Base-by-base conservation (phyloP, 2,797 vertebrate species). In the Chelon labrosus region DNA sequence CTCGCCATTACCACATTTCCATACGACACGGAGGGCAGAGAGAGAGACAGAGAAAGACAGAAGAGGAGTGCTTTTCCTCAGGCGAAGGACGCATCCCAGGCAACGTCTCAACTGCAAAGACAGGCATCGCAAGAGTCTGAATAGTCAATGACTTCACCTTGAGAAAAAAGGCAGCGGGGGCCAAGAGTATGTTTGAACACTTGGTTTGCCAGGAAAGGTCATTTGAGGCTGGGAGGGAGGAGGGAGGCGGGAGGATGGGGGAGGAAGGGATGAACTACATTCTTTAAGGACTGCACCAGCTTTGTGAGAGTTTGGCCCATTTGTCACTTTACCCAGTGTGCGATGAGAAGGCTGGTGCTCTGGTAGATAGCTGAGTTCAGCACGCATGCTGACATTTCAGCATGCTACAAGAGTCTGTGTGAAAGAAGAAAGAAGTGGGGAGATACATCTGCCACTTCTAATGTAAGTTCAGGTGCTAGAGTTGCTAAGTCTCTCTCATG, bases 81-180 rank as follows among this genome's bases (percentile, higher is more conserved):
- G 52, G 27, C 44, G 38, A 68, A 78, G 72, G 75, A 84, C 42
- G 71, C 80, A 84, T 75, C 85, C 85, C 70, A 73, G 89, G 89
- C 89, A 93, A 93, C 91, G 84, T 70, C 72, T 84, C 59, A 65
- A 86, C 72, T 71, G 79, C 82, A 91, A 88, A 90, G 77, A 85
- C 75, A 79, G 59, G 82, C 88, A 87, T 88, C 73, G 72, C 76
- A 81, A 88, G 84, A 60, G 81, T 70, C 88, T 86, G 88, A 93
- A 92, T 89, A 90, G 84, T 78, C 77, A 73, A 89, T 84, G 84
- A 87, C 82, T 90, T 93, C 78, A 88, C 82, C 75, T 88, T 84
- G 80, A 82, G 79, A 74, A 52, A 78, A 35, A 64, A 65, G 62
- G 31, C 12, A 52, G 31, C 31, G 65, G 19, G 20, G 85, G 55